Evolutionary conservation across 37 sponge, comb jelly and placozoan genomes (phyloP), one percentile per base, ranked within the genome.

Genomic region (Chondrilla cf. caribensis): DNA sequence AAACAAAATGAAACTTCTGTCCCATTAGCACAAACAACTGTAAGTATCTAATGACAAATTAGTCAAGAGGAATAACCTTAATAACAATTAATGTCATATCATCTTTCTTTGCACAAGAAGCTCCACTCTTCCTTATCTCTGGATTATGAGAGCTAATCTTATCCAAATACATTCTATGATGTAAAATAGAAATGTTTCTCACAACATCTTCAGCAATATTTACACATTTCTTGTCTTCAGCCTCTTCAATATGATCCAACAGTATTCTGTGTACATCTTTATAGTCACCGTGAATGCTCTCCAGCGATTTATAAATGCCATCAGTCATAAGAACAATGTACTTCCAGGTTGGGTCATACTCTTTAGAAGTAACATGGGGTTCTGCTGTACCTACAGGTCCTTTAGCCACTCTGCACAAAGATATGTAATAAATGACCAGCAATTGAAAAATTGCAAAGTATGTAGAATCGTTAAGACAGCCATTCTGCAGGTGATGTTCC

Each of bases 241-340:
- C 60, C 18, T 40, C 65, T 44, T 82, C 32, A 38, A 93, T 62
- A 47, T 72, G 81, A 18, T 22, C 37, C 25, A 84, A 33, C 9
- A 88, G 78, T 9, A 78, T 60, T 31, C 70, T 71, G 58, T 86
- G 82, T 9, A 72, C 77, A 28, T 82, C 88, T 22, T 22, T 4
- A 51, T 55, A 85, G 11, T 58, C 24, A 60, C n/a, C 0, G n/a
- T 70, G 33, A 1, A 66, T 67, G 18, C 28, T 60, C 22, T 68
- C 81, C 36, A 59, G 25, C n/a, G 68, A 85, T 77, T 95, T 91
- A 79, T 95, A 95, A 17, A 95, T 85, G 19, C 95, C 95, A 77
- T 92, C 93, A 42, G 91, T 73, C 95, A 95, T 95, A 9, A 95
- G 81, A 15, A 95, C 62, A 33, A 95, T 59, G 77, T 90, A 95